These are phyloP conservation scores for Diaperis boleti DNA, from an alignment of 2,888 invertebrate genomes.

Conservation along the genomic window DNA sequence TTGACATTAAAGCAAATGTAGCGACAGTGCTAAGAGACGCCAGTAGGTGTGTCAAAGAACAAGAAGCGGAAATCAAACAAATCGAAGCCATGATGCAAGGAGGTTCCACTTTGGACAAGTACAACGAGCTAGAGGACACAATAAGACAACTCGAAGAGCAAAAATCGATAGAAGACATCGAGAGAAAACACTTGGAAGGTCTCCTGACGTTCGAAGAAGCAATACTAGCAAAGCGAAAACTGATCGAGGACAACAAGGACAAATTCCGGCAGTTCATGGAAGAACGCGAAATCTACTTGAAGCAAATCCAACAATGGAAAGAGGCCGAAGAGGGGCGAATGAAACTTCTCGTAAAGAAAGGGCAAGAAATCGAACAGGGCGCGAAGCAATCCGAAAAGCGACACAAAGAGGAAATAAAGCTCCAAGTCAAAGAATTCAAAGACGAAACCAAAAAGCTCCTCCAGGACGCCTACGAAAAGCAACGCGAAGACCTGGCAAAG, in stretches of 20 bases:
- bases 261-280: constrained; percentile 68
- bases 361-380: constrained; percentile 65
- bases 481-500: constrained; percentile 60
- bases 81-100: constrained; percentile 68
- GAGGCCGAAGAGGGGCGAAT: constrained; percentile 68
- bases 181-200: constrained; percentile 72
- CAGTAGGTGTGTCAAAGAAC: constrained; percentile 66
- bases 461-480: constrained; percentile 55
- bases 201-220: constrained; percentile 73
- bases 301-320: constrained; percentile 70
- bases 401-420: constrained; percentile 70
- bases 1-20: constrained; percentile 66
- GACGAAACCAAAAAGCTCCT: constrained; percentile 66
- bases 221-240: constrained; percentile 69
- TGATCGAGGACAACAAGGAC: constrained; percentile 67
- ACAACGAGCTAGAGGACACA: constrained; percentile 66
- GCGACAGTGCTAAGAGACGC: constrained; percentile 70
- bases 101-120: constrained; percentile 65
- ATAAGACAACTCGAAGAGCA: constrained; percentile 67
- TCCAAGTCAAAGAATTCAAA: constrained; percentile 66
- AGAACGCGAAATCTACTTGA: constrained; percentile 67
- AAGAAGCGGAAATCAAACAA: constrained; percentile 69
- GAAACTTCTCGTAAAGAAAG: constrained; percentile 67
- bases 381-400: constrained; percentile 69
- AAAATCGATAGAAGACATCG: constrained; percentile 69